Evolutionary conservation across 2,113 vertebrate genomes (phyloP).

Genomic region (Epinephelus fuscoguttatus): DNA sequence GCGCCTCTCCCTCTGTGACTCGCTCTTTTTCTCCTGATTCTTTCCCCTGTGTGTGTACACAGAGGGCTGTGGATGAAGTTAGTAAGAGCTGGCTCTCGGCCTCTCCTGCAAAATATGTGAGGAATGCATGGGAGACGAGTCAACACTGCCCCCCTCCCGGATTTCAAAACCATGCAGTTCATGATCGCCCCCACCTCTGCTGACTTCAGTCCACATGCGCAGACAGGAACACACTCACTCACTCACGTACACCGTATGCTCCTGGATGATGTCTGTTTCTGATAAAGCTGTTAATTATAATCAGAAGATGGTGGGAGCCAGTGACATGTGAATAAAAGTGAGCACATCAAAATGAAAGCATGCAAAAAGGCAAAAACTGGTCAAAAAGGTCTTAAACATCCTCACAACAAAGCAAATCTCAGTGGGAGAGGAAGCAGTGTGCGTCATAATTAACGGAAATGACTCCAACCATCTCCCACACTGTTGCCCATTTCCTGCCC

Average conservation of each 20-base stretch:
- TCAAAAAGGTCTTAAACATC: conserved; percentile 7
- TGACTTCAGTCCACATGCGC: conserved; percentile 61
- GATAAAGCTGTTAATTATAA: conserved; percentile 73
- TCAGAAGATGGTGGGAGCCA: conserved; percentile 28
- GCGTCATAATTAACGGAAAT: conserved; percentile 48
- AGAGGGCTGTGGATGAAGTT: conserved; percentile 54
- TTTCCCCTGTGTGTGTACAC: conserved; percentile 4
- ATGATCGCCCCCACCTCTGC: conserved; percentile 37
- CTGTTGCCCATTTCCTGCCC: conserved; percentile 38
- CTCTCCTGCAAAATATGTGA: conserved; percentile 77
- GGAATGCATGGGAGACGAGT: conserved; percentile 79
- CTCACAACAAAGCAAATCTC: conserved; percentile 27
- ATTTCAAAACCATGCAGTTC: conserved; percentile 36
- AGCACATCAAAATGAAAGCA: background rate
- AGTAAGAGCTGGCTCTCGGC: conserved; percentile 55
- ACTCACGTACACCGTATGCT: background rate
- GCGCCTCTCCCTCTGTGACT: conserved; percentile 13
- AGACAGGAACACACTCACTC: conserved; percentile 41
- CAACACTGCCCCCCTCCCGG: conserved; percentile 39
- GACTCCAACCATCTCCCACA: conserved; percentile 31
- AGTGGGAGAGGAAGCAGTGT: conserved; percentile 45
- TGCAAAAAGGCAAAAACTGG: background rate
- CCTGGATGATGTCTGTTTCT: conserved; percentile 59
- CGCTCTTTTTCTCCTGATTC: background rate
- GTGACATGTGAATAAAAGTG: background rate